A percentile compares a stretch with the other conserved stretches of the same genome.
These are phyloP conservation scores for Caenorhabditis sp. DNA, from an alignment of 2,888 invertebrate genomes.

Conservation along the genomic window DNA sequence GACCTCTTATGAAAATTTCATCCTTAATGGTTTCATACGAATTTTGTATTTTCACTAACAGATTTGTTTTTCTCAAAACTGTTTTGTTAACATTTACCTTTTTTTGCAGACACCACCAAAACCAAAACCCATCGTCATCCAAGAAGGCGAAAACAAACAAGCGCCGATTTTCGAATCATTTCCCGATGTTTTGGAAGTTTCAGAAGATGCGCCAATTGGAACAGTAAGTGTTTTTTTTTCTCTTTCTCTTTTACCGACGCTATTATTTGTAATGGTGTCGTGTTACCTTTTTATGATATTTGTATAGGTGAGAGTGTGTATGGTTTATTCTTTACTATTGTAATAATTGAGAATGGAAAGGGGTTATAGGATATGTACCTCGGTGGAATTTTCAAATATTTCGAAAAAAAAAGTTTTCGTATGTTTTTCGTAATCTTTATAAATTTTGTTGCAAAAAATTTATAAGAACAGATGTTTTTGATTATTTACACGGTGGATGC, in stretches of 20 bases:
- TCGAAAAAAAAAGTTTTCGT: no score
- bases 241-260: slow-evolving; percentile 3
- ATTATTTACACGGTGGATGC: neutral
- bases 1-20: no score
- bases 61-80: no score
- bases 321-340: no score
- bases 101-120: slow-evolving; percentile 26
- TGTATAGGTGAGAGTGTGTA: neutral
- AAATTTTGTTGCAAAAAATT: neutral
- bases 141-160: slow-evolving; percentile 32
- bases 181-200: slow-evolving; percentile 36
- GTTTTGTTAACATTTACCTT: no score
- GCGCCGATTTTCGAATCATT: slow-evolving; percentile 32
- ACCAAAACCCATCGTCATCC: slow-evolving; percentile 36
- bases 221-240: slow-evolving; percentile 27
- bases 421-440: no score
- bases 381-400: no score
- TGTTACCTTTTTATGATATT: neutral
- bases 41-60: no score
- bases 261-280: slow-evolving; percentile 11
- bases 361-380: neutral
- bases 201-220: slow-evolving; percentile 50
- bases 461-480: neutral
- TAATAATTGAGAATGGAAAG: neutral
- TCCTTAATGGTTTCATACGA: no score